Evolutionary conservation across 2,113 vertebrate species (phyloP).

Genomic region (Morone chrysops): DNA sequence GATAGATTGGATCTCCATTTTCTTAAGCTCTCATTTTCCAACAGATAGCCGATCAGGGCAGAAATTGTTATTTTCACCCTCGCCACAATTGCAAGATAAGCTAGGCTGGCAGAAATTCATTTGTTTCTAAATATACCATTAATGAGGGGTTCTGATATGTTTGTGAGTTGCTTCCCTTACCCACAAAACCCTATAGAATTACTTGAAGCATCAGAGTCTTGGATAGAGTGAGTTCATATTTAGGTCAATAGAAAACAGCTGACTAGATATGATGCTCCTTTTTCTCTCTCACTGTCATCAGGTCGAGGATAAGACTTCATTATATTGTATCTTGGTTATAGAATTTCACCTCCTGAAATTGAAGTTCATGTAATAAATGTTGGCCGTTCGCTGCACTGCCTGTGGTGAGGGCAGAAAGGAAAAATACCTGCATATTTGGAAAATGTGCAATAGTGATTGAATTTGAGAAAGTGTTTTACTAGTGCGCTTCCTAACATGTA

Average conservation of each 20-base stretch:
- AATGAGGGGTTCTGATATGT: conserved; percentile 73
- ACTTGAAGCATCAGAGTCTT: conserved; percentile 29
- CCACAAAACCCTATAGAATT: conserved; percentile 57
- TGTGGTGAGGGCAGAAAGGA: conserved; percentile 16
- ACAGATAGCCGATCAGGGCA: conserved; percentile 45
- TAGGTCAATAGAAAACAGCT: conserved; percentile 63
- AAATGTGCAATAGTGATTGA: conserved; percentile 37
- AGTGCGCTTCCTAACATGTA: conserved; percentile 28
- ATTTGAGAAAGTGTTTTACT: conserved; percentile 58
- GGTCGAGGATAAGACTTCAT: conserved; percentile 20
- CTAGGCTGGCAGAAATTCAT: conserved; percentile 42
- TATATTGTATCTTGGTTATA: conserved; percentile 14
- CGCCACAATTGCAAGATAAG: conserved; percentile 62
- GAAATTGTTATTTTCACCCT: conserved; percentile 59
- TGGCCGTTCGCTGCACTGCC: conserved; percentile 15
- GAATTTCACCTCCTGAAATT: conserved; percentile 28
- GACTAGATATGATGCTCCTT: conserved; percentile 55
- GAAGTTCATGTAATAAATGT: conserved; percentile 6
- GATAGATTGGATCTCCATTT: conserved; percentile 43
- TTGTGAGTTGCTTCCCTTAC: conserved; percentile 45
- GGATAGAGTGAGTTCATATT: conserved; percentile 65
- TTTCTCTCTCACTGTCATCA: conserved; percentile 30
- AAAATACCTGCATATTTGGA: conserved; percentile 43
- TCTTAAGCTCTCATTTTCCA: conserved; percentile 53
- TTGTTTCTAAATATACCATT: conserved; percentile 77